Evolutionary conservation across 2,888 invertebrate species (phyloP).

Genomic region (Lithophane semibrunnea): DNA sequence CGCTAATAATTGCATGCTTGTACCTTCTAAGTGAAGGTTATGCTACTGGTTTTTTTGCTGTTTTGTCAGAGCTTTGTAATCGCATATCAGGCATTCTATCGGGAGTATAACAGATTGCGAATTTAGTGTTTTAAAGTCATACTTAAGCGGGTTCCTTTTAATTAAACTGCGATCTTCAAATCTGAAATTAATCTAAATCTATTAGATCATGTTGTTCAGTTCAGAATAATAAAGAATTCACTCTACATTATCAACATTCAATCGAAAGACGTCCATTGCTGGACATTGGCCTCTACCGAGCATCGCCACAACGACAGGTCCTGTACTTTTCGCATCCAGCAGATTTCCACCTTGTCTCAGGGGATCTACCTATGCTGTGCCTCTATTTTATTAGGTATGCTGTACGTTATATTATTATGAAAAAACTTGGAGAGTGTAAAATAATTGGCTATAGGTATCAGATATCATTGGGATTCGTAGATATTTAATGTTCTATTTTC

Average conservation of each 20-base stretch:
- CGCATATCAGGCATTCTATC: neutral
- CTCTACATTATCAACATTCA: neutral
- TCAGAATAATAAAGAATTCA: neutral
- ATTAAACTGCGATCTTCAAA: neutral
- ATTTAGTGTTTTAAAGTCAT: neutral
- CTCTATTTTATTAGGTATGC: neutral
- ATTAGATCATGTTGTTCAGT: no score
- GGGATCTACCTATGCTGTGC: no score
- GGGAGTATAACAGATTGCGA: no score
- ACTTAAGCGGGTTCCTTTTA: no score
- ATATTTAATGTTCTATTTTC: constrained; percentile 11
- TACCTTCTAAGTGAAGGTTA: constrained; percentile 26
- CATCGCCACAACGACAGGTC: neutral
- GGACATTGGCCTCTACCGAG: neutral
- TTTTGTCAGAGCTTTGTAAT: constrained; percentile 8
- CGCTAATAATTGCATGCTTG: constrained; percentile 71
- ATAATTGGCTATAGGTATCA: neutral
- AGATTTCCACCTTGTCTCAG: neutral
- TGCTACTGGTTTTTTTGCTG: constrained; percentile 33
- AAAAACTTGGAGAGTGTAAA: neutral
- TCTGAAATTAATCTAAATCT: neutral
- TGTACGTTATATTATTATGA: neutral
- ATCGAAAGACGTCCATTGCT: neutral
- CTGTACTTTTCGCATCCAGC: neutral
- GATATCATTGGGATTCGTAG: neutral